Percentiles rank a stretch among this genome's conserved stretches.
These are phyloP conservation scores for Lateolabrax maculatus DNA, from an alignment of 2,797 vertebrate species.

Conservation along the genomic window DNA sequence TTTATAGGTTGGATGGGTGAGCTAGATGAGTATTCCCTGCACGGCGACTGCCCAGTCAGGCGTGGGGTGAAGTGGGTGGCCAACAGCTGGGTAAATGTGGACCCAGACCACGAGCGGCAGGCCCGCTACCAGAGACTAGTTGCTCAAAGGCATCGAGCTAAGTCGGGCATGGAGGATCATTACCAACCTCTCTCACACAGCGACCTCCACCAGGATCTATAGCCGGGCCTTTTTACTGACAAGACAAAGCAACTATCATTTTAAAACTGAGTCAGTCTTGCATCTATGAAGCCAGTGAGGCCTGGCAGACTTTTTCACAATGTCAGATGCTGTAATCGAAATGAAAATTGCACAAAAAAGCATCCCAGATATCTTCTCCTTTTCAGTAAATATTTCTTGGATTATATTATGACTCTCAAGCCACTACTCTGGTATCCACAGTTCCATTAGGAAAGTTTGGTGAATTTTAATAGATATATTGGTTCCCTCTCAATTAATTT, in stretches of 20 bases:
- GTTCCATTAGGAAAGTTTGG: background rate
- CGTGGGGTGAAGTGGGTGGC: slow-evolving; percentile 95
- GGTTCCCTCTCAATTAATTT: slow-evolving; percentile 1
- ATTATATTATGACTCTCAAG: background rate
- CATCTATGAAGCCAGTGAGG: slow-evolving; percentile 1
- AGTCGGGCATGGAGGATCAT: slow-evolving; percentile 72
- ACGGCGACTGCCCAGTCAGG: slow-evolving; percentile 93
- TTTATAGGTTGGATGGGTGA: slow-evolving; percentile 96
- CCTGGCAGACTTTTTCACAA: slow-evolving; percentile 11
- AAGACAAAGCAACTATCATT: background rate
- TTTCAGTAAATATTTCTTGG: slow-evolving; percentile 19
- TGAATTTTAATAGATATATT: slow-evolving; percentile 22
- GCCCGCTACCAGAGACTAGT: slow-evolving; percentile 91
- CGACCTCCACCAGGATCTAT: slow-evolving; percentile 86
- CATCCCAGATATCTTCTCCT: slow-evolving; percentile 32
- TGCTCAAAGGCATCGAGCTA: slow-evolving; percentile 69
- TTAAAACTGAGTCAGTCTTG: slow-evolving; percentile 22
- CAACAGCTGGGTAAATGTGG: slow-evolving; percentile 97
- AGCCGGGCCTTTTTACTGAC: slow-evolving; percentile 48
- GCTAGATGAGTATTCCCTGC: slow-evolving; percentile 95
- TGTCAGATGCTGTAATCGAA: slow-evolving; percentile 2
- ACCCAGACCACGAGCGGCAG: slow-evolving; percentile 92
- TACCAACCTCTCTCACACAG: slow-evolving; percentile 77
- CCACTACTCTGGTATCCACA: background rate
- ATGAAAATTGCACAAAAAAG: slow-evolving; percentile 48